Conservation (phyloP, 53 echinoderm and acorn worm genomes). For the Astropecten irregularis region DNA sequence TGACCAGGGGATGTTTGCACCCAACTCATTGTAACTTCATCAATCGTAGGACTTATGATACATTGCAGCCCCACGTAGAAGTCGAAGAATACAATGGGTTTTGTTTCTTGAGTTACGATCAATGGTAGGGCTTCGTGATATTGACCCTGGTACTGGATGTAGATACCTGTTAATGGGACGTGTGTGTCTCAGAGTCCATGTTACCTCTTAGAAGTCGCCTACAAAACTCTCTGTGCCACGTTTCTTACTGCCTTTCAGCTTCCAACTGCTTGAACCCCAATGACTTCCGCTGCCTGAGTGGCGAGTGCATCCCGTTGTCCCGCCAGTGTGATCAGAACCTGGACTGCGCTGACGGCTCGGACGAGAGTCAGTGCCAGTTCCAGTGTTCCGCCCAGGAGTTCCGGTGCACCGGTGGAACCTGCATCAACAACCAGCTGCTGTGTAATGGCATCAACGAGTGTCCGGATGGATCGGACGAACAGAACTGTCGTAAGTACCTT, state of each 20-base stretch:
- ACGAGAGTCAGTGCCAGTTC: constrained; percentile 46
- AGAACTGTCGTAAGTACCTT: constrained; percentile 66
- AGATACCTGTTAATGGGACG: too few species aligned
- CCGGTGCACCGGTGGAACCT: constrained; percentile 57
- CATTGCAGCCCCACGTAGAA: too few species aligned
- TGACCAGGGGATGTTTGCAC: too few species aligned
- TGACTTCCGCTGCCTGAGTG: constrained; percentile 68
- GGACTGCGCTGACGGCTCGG: constrained; percentile 74
- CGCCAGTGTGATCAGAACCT: constrained; percentile 61
- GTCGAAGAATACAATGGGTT: too few species aligned
- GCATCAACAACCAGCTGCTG: constrained; percentile 50
- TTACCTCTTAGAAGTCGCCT: too few species aligned
- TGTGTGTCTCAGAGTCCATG: too few species aligned
- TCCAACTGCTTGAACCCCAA: constrained; percentile 9
- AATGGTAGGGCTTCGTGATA: too few species aligned
- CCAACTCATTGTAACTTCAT: too few species aligned
- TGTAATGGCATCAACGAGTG: constrained; percentile 72
- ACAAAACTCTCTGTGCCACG: too few species aligned
- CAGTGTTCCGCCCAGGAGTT: constrained; percentile 25
- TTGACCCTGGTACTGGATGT: too few species aligned
- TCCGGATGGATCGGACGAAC: constrained; percentile 61
- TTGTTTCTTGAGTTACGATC: too few species aligned
- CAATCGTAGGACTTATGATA: too few species aligned
- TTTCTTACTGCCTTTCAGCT: not conserved
- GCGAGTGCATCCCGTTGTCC: constrained; percentile 57